Conservation (phyloP, 2,113 vertebrate species). For the Menura novaehollandiae region DNA sequence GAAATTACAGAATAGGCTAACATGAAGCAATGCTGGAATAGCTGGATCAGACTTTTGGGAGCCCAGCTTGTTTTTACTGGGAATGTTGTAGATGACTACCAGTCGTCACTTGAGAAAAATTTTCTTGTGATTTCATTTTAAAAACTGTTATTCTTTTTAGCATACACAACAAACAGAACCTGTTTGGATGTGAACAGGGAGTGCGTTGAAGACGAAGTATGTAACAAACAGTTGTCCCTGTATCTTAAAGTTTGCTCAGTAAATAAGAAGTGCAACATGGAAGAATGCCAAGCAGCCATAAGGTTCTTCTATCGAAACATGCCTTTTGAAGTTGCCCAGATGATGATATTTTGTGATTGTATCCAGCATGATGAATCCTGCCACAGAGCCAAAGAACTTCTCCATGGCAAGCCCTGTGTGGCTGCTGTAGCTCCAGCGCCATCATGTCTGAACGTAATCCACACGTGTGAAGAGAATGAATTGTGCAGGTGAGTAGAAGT, state of each 20-base stretch:
- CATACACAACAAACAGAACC: conserved; percentile 48
- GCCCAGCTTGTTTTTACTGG: background rate
- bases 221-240: conserved; percentile 79
- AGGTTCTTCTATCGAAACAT: conserved; percentile 79
- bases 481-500: conserved; percentile 79
- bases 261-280: conserved; percentile 69
- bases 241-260: conserved; percentile 79
- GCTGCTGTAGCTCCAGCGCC: conserved; percentile 5
- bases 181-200: conserved; percentile 76
- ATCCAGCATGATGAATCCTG: conserved; percentile 76
- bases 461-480: conserved; percentile 72
- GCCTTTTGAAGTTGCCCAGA: conserved; percentile 78
- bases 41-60: background rate
- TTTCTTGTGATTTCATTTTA: background rate
- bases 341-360: conserved; percentile 86
- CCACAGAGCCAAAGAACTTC: conserved; percentile 68
- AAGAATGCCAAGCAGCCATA: conserved; percentile 75
- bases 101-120: background rate
- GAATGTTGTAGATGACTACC: background rate
- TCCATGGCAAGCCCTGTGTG: conserved; percentile 81
- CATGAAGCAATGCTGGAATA: background rate
- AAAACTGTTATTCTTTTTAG: conserved; percentile 64
- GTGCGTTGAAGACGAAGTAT: conserved; percentile 81
- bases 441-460: conserved; percentile 79
- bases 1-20: background rate